Conservation (phyloP, 2,113 vertebrate genomes). For the Planiliza haematocheilus region DNA sequence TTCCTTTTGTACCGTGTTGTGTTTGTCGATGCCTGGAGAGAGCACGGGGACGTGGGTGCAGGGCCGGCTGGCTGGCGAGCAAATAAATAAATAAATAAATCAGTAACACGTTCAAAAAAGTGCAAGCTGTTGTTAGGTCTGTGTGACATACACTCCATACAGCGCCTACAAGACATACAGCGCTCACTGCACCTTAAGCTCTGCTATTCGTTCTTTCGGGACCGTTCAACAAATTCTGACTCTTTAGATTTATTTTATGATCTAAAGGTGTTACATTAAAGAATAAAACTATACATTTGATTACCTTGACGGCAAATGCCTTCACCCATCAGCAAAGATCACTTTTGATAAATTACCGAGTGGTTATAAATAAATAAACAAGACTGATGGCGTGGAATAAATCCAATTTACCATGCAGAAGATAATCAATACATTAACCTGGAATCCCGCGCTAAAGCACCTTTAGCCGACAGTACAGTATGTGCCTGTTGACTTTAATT, state of each 20-base stretch:
- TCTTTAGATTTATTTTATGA: constrained; percentile 17
- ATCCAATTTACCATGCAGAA: constrained; percentile 77
- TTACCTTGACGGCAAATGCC: constrained; percentile 45
- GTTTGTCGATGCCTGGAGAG: constrained; percentile 68
- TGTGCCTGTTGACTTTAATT: constrained; percentile 82
- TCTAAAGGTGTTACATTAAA: constrained; percentile 40
- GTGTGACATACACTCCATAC: constrained; percentile 50
- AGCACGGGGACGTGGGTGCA: constrained; percentile 50
- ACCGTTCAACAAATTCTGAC: neutral
- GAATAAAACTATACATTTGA: constrained; percentile 55
- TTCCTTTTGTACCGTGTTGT: constrained; percentile 68
- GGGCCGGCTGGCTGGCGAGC: constrained; percentile 54
- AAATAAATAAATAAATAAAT: constrained; percentile 82
- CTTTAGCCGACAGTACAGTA: constrained; percentile 75
- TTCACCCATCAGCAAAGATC: constrained; percentile 57
- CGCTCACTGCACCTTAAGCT: constrained; percentile 22
- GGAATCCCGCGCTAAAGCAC: constrained; percentile 79
- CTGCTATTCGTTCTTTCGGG: constrained; percentile 22
- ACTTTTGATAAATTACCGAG: constrained; percentile 70
- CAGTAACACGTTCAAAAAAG: constrained; percentile 62
- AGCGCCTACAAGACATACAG: constrained; percentile 18
- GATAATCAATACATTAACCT: constrained; percentile 84
- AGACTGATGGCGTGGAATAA: constrained; percentile 80
- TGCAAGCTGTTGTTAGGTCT: constrained; percentile 66
- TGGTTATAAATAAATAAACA: constrained; percentile 79